Evolutionary conservation across 2,888 invertebrate species (phyloP).

Genomic region (Cotesia congregata): DNA sequence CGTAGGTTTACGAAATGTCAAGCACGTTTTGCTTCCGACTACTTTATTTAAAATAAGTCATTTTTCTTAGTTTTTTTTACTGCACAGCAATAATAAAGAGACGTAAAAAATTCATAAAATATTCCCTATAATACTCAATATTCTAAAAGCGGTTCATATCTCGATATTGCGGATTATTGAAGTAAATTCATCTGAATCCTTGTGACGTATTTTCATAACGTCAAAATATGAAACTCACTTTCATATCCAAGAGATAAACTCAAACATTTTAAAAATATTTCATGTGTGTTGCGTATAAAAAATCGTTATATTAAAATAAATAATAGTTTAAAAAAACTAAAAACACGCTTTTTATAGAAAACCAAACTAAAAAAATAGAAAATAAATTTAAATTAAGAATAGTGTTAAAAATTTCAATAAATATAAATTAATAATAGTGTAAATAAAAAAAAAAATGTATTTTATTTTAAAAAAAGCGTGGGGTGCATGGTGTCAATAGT

Average conservation of each 20-base stretch:
- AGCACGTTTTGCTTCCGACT: background rate
- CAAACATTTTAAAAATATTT: background rate
- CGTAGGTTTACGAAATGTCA: background rate
- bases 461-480: too few species aligned
- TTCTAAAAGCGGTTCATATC: background rate
- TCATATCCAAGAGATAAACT: conserved; percentile 1
- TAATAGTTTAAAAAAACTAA: too few species aligned
- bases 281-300: background rate
- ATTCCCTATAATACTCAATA: background rate
- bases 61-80: background rate
- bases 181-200: conserved; percentile 6
- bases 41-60: background rate
- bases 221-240: background rate
- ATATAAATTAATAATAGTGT: too few species aligned
- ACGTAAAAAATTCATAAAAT: conserved; percentile 22
- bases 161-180: conserved; percentile 27
- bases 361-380: too few species aligned
- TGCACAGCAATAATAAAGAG: background rate
- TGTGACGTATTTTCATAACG: conserved; percentile 1
- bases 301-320: too few species aligned
- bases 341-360: too few species aligned
- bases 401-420: too few species aligned
- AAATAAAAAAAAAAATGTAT: too few species aligned
- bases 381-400: too few species aligned
- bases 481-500: too few species aligned